Evolutionary conservation across 2,888 invertebrate genomes (phyloP), one percentile per base, ranked within the genome.

Genomic region (Mesorhabditis belari): DNA sequence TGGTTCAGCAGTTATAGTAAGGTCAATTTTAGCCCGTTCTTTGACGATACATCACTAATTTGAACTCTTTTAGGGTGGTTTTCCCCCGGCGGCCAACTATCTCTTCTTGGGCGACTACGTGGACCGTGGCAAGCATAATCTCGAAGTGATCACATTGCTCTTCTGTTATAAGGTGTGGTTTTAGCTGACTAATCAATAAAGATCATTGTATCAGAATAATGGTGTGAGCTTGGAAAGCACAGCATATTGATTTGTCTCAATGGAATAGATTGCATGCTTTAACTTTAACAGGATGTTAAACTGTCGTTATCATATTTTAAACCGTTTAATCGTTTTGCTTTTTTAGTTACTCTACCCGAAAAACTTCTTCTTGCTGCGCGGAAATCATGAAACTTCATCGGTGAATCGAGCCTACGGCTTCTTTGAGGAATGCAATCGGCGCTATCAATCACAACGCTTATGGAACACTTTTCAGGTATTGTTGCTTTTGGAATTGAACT

Each of bases 101-200:
- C 58, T 75, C 21, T 75, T 75, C 58, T 70, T 75, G 21, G 74
- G 72, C 12, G 71, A 74, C 56, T 72, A 74, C 55, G 72, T 74
- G 25, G 70, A 74, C 55, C 61, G 74, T 23, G 72, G 74, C 4
- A 55, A 49, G 27, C 66, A 66, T 35, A 65, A 63, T 57, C 29
- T 71, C 19, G 71, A 71, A 44, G 60, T 58, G 17, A 60, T 72
- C 25, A 57, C 67, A 3, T 60, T 74, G 4, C 64, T 70, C 17
- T 50, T 72, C 28, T 49, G 49, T 29, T 71, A 64, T 59, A 71
- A 68, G 49, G 62, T 55, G 26, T 12, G 25, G 17, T 9, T 23
- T n/a, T n/a, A n/a, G n/a, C n/a, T n/a, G n/a, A n/a, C n/a, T n/a
- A n/a, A n/a, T n/a, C n/a, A n/a, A n/a, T n/a, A n/a, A n/a, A n/a